phyloP scores from a whole-genome alignment of 1,140 invertebrate genomes.

The Sitobion miscanthi region DNA sequence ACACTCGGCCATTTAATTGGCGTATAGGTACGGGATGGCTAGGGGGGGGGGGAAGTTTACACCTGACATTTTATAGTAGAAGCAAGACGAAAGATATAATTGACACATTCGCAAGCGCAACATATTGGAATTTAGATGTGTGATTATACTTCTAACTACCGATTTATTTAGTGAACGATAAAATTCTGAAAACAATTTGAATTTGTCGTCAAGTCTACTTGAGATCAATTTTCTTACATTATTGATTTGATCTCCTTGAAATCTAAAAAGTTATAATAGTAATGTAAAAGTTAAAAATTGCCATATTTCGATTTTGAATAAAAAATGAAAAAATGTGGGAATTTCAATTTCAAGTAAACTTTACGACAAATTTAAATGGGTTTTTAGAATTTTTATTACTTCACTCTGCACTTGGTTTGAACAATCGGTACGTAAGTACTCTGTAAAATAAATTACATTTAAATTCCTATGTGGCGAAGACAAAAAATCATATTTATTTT shows the following conservation, averaged over 20 bases:
- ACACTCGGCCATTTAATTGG: too few relatives aligned
- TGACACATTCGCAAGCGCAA: too few relatives aligned
- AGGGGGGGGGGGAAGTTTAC: too few relatives aligned
- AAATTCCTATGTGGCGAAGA: background rate
- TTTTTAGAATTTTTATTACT: background rate
- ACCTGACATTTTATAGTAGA: too few relatives aligned
- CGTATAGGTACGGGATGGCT: too few relatives aligned
- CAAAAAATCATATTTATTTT: background rate
- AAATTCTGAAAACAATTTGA: background rate
- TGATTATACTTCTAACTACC: background rate
- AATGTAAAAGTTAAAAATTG: background rate
- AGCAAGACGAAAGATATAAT: too few relatives aligned
- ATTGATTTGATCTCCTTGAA: background rate
- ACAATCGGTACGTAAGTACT: background rate
- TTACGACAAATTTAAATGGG: background rate
- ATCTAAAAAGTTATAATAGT: background rate
- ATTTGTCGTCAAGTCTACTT: background rate
- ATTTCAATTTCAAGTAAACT: background rate
- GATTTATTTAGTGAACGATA: background rate
- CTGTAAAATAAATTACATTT: background rate
- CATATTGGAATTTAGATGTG: background rate
- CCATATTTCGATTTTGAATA: background rate
- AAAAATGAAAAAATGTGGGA: background rate
- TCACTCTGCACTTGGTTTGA: background rate
- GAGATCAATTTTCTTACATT: background rate